Percentiles rank a stretch among this genome's conserved stretches.
phyloP scores from a whole-genome alignment of 2,888 invertebrate genomes.

The Euzophera pinguis region DNA sequence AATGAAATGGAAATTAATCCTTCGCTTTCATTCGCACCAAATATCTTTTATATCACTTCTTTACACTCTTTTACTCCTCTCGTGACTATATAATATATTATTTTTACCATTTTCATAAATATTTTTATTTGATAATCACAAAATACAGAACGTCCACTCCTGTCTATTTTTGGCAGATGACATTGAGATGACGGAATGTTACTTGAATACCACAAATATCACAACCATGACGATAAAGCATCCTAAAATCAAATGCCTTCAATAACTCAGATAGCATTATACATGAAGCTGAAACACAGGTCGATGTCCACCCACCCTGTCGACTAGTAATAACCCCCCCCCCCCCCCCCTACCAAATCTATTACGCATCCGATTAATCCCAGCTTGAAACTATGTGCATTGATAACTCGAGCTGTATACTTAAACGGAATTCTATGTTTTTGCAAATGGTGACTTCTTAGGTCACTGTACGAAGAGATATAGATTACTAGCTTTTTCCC shows the following conservation, averaged over 20 bases:
- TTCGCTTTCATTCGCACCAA: too few species aligned
- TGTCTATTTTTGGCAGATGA: too few species aligned
- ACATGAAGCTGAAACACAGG: neutral
- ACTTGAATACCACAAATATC: too few species aligned
- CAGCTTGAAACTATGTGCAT: conserved; percentile 3
- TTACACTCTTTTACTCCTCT: too few species aligned
- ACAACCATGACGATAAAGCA: neutral
- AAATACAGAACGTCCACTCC: too few species aligned
- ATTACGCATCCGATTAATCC: conserved; percentile 5
- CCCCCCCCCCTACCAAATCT: neutral
- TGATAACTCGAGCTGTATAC: conserved; percentile 5
- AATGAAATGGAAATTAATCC: too few species aligned
- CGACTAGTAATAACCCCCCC: neutral
- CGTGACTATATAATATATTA: too few species aligned
- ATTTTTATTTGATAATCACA: too few species aligned
- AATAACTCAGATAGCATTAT: neutral
- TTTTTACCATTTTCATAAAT: too few species aligned
- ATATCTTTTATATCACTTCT: too few species aligned
- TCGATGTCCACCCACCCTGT: neutral
- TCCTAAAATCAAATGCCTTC: neutral
- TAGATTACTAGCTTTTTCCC: too few species aligned
- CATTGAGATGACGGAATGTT: too few species aligned
- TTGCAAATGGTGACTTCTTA: neutral
- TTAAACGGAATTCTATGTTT: neutral
- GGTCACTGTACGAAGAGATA: neutral